Evolutionary conservation across 1,140 invertebrate species (phyloP), one percentile per base, ranked within the genome.

Genomic region (Temnothorax longispinosus): DNA sequence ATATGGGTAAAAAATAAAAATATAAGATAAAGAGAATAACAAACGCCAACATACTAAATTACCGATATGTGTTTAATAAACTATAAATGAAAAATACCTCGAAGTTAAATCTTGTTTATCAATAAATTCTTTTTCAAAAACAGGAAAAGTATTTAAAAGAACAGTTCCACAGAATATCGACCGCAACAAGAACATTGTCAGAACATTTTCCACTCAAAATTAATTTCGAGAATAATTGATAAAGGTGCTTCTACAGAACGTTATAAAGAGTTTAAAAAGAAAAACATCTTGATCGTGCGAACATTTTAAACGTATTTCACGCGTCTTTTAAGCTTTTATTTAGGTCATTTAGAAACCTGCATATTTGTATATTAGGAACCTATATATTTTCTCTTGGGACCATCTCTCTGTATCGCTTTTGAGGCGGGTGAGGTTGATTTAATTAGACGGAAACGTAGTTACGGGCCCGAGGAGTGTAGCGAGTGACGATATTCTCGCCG

Each of bases 391-490:
- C 69, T 62, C 54, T 78, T 78, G 60, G 3, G 35, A 10, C 62
- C 18, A 65, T 38, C 62, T 65, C 64, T 67, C 75, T 81, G 27
- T 62, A 64, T 86, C 62, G 76, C 32, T 80, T 64, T 72, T 67
- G 65, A 2, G 38, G 2, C 44, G 47, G 50, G 81, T 65, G 64
- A 71, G 52, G 50, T 35, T 18, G 58, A 87, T 87, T 87, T 84
- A 87, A 87, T 87, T 87, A 87, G 67, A 85, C 56, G 65, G 15
- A 84, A 87, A 87, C 8, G 18, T 65, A 65, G 35, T 65, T 84
- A 65, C 52, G 50, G 56, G 32, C 62, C 44, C 18, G 52, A 44
- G 77, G 64, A 47, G 65, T 62, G 18, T 47, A 52, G 56, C 21
- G 11, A 50, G 67, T n/a, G 50, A 81, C 76, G 58, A 18, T 65